Evolutionary conservation across 2,797 vertebrate species (phyloP).

Genomic region (Myotis vivesi): DNA sequence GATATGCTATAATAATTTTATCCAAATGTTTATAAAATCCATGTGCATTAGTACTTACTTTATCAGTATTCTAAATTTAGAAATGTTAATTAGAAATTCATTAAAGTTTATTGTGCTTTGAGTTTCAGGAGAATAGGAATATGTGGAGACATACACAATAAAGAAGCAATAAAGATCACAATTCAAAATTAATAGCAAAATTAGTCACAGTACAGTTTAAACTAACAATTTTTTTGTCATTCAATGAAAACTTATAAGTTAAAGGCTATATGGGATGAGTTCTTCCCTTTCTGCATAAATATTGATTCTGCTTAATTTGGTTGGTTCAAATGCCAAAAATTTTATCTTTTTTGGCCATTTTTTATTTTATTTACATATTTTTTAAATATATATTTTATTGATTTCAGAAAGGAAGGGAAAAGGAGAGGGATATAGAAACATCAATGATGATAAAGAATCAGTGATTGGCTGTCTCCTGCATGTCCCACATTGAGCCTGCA

Average conservation of each 20-base stretch:
- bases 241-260: neutral
- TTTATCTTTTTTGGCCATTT: neutral
- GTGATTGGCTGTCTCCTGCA: too few species aligned
- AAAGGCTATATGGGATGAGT: neutral
- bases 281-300: neutral
- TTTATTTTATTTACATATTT: too few species aligned
- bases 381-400: too few species aligned
- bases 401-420: too few species aligned
- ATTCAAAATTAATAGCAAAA: slow-evolving; percentile 47
- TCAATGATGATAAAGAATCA: too few species aligned
- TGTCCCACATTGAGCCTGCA: too few species aligned
- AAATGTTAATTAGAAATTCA: slow-evolving; percentile 34
- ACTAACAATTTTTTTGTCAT: neutral
- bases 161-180: neutral
- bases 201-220: slow-evolving; percentile 20
- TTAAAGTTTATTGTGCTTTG: neutral
- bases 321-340: neutral
- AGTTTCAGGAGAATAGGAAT: slow-evolving; percentile 26
- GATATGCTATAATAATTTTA: neutral
- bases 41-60: neutral
- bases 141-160: neutral
- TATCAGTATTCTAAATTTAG: neutral
- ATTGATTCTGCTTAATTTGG: neutral
- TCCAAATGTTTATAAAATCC: slow-evolving; percentile 30
- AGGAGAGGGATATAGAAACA: too few species aligned